A percentile compares a stretch with the other conserved stretches of the same genome.
These are phyloP conservation scores for Luscinia megarhynchos DNA, from an alignment of 2,797 vertebrate genomes.

Conservation along the genomic window DNA sequence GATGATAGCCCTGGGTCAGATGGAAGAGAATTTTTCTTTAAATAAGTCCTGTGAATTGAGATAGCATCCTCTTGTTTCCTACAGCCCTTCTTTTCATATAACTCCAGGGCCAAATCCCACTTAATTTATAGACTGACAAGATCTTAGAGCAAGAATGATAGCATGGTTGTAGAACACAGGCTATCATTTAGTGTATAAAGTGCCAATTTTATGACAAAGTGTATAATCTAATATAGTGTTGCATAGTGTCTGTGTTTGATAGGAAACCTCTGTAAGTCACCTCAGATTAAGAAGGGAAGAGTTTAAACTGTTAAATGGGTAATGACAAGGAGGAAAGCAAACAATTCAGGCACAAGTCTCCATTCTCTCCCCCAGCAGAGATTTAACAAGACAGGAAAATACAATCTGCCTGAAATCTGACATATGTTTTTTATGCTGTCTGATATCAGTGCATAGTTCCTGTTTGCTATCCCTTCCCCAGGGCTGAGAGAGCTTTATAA, in stretches of 20 bases:
- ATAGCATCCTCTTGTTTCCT: background rate
- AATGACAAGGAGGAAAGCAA: conserved; percentile 52
- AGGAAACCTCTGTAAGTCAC: conserved; percentile 45
- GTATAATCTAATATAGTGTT: conserved; percentile 48
- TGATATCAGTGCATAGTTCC: background rate
- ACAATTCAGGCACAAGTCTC: conserved; percentile 19
- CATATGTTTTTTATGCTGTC: background rate
- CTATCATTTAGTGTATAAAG: conserved; percentile 48
- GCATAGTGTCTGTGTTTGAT: conserved; percentile 13
- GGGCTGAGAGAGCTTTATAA: background rate
- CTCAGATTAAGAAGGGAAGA: conserved; percentile 44
- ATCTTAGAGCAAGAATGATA: conserved; percentile 50
- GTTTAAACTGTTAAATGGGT: conserved; percentile 9
- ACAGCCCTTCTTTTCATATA: background rate
- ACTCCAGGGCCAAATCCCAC: conserved; percentile 9
- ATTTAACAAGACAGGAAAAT: conserved; percentile 24
- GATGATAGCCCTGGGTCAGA: background rate
- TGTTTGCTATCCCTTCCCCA: background rate
- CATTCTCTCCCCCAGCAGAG: background rate
- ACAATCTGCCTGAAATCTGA: background rate
- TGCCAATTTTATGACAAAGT: conserved; percentile 63
- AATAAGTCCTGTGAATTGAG: background rate
- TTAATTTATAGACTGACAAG: conserved; percentile 57
- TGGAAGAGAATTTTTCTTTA: background rate
- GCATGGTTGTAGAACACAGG: conserved; percentile 18